Evolutionary conservation across 2,888 invertebrate species (phyloP), one percentile per base, ranked within the genome.

Genomic region (Pocota personata): DNA sequence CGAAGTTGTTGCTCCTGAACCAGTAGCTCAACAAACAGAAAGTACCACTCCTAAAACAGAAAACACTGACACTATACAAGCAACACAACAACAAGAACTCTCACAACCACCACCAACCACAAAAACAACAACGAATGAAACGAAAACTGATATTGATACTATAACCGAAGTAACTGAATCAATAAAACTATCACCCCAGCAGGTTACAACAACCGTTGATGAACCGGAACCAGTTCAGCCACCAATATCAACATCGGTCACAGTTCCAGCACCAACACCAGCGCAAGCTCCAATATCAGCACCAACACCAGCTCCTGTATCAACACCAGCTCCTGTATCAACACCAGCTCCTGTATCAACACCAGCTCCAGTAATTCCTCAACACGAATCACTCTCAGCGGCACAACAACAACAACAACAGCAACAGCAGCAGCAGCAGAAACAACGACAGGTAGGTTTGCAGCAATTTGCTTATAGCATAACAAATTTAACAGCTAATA

Each of bases 401-500:
- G 67, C 21, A 4, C 62, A 55, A 43, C 60, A 77, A 37, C 71
- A 64, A 4, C 62, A 55, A 43, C 60, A 77, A 37, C 71, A 64
- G n/a, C 43, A 35, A 14, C 43, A 35, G 1, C 43, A 76, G 24
- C 66, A 67, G 14, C 78, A 82, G n/a, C 66, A 86, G 27, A 86
- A 55, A 12, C 66, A 82, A 67, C 66, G 57, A 57, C 76, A 82
- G 86, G 82, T 86, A 80, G 71, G 80, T 37, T 52, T 40, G 19
- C 66, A 82, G 82, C 66, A 72, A 76, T 40, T 82, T 67, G 86
- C 82, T 82, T 48, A 76, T 77, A 50, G 76, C 76, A 57, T 77
- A 62, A 86, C 82, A 82, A 86, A 77, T 77, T 77, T 77, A 77
- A 72, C 66, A 86, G 82, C 82, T 72, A 77, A 86, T 86, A 86